Conservation (phyloP, 1,140 invertebrate species). For the Adoxophyes honmai region DNA sequence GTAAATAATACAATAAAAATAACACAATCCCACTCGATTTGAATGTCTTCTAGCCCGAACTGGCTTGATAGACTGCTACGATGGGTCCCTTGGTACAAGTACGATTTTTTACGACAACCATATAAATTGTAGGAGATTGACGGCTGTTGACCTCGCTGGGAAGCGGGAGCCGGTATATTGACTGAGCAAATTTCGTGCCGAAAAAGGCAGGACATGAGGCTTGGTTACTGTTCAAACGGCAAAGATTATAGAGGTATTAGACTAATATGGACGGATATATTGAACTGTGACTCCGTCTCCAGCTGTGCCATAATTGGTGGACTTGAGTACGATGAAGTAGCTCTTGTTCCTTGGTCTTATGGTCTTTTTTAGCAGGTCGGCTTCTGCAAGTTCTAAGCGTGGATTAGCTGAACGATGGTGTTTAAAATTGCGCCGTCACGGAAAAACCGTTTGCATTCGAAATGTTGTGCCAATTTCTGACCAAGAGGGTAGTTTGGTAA, state of each 20-base stretch:
- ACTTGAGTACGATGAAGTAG: no score
- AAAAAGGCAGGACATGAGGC: slow-evolving; percentile 1
- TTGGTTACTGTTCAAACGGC: background rate
- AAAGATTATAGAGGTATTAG: background rate
- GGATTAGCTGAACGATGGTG: no score
- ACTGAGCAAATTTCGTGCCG: slow-evolving; percentile 20
- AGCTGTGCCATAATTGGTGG: background rate
- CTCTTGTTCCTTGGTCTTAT: no score
- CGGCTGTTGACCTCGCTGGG: slow-evolving; percentile 18
- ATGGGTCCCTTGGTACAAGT: slow-evolving; percentile 22
- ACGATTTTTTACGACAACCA: slow-evolving; percentile 29
- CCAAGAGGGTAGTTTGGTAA: no score
- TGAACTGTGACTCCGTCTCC: background rate
- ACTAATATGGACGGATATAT: background rate
- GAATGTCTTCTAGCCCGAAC: slow-evolving; percentile 37
- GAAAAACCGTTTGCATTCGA: no score
- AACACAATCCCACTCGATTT: slow-evolving; percentile 54
- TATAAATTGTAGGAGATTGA: slow-evolving; percentile 28
- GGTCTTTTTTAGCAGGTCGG: no score
- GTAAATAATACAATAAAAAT: slow-evolving; percentile 69
- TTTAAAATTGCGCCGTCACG: no score
- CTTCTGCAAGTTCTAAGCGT: no score
- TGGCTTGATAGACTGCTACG: slow-evolving; percentile 33
- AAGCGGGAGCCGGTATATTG: slow-evolving; percentile 20
- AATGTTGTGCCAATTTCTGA: no score